Evolutionary conservation across 2,113 vertebrate species (phyloP).

Genomic region (Crotalus helleri): DNA sequence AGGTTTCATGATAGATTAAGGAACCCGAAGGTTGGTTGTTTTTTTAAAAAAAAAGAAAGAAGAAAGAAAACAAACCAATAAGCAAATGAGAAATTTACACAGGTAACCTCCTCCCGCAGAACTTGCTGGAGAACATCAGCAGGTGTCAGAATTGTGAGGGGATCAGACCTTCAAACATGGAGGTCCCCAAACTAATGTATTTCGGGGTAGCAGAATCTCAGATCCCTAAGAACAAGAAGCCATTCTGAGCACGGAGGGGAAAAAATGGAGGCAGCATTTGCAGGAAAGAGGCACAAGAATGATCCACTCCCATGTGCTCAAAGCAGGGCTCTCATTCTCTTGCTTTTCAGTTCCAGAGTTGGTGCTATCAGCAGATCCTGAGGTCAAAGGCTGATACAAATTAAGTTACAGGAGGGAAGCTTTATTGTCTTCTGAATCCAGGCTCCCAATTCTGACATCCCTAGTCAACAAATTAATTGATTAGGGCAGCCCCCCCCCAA

Average conservation of each 20-base stretch:
- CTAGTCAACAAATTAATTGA: no score
- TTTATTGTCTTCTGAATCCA: not conserved
- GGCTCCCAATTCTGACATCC: not conserved
- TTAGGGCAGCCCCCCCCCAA: no score
- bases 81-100: slow-evolving; percentile 5
- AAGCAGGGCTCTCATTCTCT: not conserved
- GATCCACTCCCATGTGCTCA: not conserved
- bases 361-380: not conserved
- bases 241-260: not conserved
- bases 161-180: not conserved
- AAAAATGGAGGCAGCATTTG: no score
- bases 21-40: not conserved
- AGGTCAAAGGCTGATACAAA: not conserved
- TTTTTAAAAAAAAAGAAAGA: not conserved
- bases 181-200: not conserved
- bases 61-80: not conserved
- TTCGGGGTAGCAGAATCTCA: not conserved
- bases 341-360: not conserved
- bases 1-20: slow-evolving; percentile 39
- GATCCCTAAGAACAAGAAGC: not conserved
- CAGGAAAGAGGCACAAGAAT: not conserved
- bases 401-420: not conserved
- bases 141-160: not conserved
- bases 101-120: not conserved
- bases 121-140: not conserved